phyloP scores from a whole-genome alignment of 2,888 invertebrate species.

The Drosophila yooni region DNA sequence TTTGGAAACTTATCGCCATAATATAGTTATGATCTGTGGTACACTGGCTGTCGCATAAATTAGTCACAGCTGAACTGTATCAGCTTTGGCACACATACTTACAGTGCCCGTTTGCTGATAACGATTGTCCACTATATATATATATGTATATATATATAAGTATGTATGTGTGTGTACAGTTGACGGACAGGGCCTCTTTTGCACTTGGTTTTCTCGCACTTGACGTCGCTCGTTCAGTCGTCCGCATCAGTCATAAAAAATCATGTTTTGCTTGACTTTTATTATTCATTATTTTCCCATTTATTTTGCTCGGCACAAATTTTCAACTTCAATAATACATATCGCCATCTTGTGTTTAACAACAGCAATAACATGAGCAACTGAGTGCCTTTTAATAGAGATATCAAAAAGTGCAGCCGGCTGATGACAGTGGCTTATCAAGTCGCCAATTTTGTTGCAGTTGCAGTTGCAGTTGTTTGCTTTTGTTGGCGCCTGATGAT shows the following conservation, averaged over 20 bases:
- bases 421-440: constrained; percentile 72
- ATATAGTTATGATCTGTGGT: constrained; percentile 69
- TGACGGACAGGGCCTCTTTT: constrained; percentile 41
- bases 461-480: constrained; percentile 21
- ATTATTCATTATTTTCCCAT: constrained; percentile 84
- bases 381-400: constrained; percentile 65
- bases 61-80: constrained; percentile 62
- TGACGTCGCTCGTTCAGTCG: constrained; percentile 10
- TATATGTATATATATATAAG: background rate
- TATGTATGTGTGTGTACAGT: constrained; percentile 1
- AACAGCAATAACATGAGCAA: background rate
- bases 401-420: constrained; percentile 66
- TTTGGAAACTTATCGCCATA: constrained; percentile 60
- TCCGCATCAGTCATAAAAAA: constrained; percentile 72
- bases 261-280: constrained; percentile 83
- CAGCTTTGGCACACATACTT: constrained; percentile 14
- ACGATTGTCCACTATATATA: constrained; percentile 30
- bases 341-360: constrained; percentile 51
- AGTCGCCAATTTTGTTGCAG: constrained; percentile 40
- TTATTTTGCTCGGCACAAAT: constrained; percentile 61
- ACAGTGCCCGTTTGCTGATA: constrained; percentile 61
- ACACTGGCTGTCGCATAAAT: constrained; percentile 70
- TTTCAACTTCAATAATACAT: constrained; percentile 48
- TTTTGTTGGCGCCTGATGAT: constrained; percentile 13
- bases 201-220: constrained; percentile 30